Base-by-base conservation (phyloP, 2,888 invertebrate genomes). In the Pycnomerus fuliginosus region DNA sequence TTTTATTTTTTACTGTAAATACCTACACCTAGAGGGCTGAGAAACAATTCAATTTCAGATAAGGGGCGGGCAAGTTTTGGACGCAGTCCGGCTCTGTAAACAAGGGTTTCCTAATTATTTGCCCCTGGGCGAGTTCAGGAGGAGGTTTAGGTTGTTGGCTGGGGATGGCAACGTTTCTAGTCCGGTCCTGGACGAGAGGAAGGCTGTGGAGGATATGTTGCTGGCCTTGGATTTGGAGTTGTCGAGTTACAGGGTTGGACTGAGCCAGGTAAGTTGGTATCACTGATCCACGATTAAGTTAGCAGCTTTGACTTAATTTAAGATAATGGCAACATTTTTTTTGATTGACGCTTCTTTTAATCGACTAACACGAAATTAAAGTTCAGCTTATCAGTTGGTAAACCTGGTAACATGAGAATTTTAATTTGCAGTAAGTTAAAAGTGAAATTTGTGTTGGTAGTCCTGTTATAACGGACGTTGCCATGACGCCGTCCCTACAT, bases 91-190 rank as follows among this genome's bases (percentile, higher is more conserved):
- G 13, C 76, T 96, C 45, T 87, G 92, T 76, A 91, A 95, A 64
- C 89, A 93, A 71, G 96, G 96, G 14, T 97, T 89, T 72, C 96
- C 97, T 0, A 92, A 92, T 67, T 86, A 87, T 62, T 83, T 96
- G 79, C 89, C 87, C 44, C 80, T 94, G 44, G 80, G 84, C 8
- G 96, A 96, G 69, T 96, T 97, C 66, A 80, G 90, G 40, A 81
- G 94, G 58, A 83, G 93, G 67, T 91, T 90, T 70, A 80, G 84
- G 36, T 73, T 84, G 12, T 60, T 85, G 43, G 75, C 78, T 1
- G 74, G 72, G 14, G 68, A 70, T 22, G 68, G 68, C 37, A 65
- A 69, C 23, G 66, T 73, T 5, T 68, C 74, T 7, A 72, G 72
- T 54, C 69, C 69, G 1, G 64, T 69, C 4, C 52, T 69, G 60